phyloP scores from a whole-genome alignment of 1,140 invertebrate species.

The Samia ricini region DNA sequence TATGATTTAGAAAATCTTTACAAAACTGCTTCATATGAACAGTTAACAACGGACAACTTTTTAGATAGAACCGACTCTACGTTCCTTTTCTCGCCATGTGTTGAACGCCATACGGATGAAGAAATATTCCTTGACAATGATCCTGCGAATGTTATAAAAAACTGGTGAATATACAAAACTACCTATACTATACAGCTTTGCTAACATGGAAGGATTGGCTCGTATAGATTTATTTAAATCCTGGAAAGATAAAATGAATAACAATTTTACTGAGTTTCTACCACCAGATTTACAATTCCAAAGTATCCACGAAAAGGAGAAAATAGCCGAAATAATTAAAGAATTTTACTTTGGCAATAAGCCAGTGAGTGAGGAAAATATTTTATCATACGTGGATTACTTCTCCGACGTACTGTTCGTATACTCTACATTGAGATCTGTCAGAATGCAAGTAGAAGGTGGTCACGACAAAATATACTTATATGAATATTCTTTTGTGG shows the following conservation, averaged over 20 bases:
- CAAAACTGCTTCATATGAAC: slow-evolving; percentile 5
- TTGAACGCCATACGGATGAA: slow-evolving; percentile 17
- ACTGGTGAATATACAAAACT: slow-evolving; percentile 10
- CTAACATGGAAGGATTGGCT: slow-evolving; percentile 25
- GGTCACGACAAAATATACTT: too few relatives aligned
- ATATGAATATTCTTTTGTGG: too few relatives aligned
- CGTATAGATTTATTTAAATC: slow-evolving; percentile 9
- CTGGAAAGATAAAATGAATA: slow-evolving; percentile 24
- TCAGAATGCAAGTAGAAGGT: too few relatives aligned
- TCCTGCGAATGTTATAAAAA: slow-evolving; percentile 14
- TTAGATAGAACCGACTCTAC: slow-evolving; percentile 14
- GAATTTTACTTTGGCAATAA: slow-evolving; percentile 27
- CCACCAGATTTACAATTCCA: slow-evolving; percentile 27
- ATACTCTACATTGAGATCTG: slow-evolving; percentile 17
- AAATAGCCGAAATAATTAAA: slow-evolving; percentile 21
- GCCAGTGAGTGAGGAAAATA: slow-evolving; percentile 13
- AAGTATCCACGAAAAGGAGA: slow-evolving; percentile 16
- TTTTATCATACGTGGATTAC: slow-evolving; percentile 22
- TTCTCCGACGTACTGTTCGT: slow-evolving; percentile 26
- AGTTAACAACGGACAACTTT: neutral
- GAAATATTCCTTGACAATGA: too few relatives aligned
- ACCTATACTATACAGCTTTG: slow-evolving; percentile 13
- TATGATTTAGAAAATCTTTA: slow-evolving; percentile 27
- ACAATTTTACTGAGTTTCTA: slow-evolving; percentile 28
- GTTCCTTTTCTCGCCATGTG: slow-evolving; percentile 25